Evolutionary conservation across 2,113 vertebrate species (phyloP).

Genomic region (Gnathonemus echidnorhynchus): DNA sequence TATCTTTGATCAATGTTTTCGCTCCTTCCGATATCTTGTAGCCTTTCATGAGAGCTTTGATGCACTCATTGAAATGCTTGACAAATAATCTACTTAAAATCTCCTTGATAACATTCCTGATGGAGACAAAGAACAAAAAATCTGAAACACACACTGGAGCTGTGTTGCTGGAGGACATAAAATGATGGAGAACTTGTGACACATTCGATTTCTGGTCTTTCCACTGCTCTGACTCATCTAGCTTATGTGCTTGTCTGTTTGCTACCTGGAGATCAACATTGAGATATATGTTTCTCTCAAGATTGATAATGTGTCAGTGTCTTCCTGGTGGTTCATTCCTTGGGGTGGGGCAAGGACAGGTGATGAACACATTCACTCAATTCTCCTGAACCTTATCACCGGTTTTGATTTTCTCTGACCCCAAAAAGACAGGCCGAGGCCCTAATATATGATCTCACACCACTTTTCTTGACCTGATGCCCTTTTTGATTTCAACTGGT

Average conservation of each 20-base stretch:
- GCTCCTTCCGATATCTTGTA: not conserved
- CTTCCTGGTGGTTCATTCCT: not conserved
- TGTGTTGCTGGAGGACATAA: not conserved
- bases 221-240: not conserved
- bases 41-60: not conserved
- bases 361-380: not conserved
- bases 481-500: not conserved
- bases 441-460: not conserved
- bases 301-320: not conserved
- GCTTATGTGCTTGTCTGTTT: not conserved
- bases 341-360: not conserved
- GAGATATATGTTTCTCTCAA: not conserved
- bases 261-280: not conserved
- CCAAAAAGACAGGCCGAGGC: not conserved
- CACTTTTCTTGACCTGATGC: not conserved
- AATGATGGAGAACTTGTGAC: not conserved
- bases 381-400: not conserved
- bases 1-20: not conserved
- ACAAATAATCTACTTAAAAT: not conserved
- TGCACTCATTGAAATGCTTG: not conserved
- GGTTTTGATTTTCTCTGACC: not conserved
- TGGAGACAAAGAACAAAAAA: not conserved
- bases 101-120: not conserved
- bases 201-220: not conserved
- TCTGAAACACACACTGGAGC: not conserved